These are phyloP conservation scores for Myotis brandtii DNA, from an alignment of 2,113 vertebrate genomes.

Conservation along the genomic window DNA sequence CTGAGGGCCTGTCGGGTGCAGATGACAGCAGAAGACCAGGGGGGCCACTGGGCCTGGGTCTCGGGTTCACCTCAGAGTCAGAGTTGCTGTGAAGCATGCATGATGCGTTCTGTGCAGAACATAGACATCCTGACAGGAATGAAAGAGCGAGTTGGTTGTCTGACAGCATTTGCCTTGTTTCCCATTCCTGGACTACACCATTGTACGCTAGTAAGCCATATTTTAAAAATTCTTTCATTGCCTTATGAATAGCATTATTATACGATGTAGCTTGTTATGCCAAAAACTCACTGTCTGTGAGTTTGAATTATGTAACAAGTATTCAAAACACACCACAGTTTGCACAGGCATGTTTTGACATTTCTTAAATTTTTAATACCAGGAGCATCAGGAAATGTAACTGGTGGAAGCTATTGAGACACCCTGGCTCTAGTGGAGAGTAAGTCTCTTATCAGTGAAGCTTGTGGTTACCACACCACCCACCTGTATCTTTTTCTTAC, in stretches of 20 bases:
- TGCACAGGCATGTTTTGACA: neutral
- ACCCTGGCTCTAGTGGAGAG: neutral
- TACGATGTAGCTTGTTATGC: neutral
- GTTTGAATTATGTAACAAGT: neutral
- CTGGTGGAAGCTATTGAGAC: neutral
- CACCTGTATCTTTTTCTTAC: neutral
- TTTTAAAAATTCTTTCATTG: neutral
- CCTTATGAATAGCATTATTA: neutral
- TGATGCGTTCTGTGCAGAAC: neutral
- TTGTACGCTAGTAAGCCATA: neutral
- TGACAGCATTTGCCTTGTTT: neutral
- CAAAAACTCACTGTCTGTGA: neutral
- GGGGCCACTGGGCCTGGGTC: too few relatives aligned
- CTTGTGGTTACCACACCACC: neutral
- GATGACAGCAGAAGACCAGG: rapidly evolving
- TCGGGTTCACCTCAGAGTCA: neutral
- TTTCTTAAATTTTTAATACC: neutral
- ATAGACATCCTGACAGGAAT: neutral
- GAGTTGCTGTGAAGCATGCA: neutral
- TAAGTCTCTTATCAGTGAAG: neutral
- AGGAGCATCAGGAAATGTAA: neutral
- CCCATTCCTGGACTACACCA: neutral
- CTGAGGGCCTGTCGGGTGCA: neutral
- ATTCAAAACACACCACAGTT: neutral
- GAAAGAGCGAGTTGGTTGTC: neutral